Evolutionary conservation across 2,797 vertebrate species (phyloP).

Genomic region (Synaphobranchus kaupii): DNA sequence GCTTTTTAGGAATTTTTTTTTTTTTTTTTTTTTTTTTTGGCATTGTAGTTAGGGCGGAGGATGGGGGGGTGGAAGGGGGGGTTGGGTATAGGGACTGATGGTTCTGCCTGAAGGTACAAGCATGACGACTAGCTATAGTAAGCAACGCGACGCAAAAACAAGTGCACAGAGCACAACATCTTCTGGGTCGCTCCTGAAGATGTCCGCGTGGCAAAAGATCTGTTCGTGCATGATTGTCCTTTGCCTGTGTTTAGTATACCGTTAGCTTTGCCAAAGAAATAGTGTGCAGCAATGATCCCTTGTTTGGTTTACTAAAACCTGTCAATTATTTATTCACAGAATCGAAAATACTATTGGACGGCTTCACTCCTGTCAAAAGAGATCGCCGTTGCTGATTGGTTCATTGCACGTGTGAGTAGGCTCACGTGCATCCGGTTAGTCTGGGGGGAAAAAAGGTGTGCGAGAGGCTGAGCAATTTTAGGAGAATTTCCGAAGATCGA

Average conservation of each 20-base stretch:
- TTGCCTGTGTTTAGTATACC: conserved; percentile 59
- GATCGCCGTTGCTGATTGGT: conserved; percentile 74
- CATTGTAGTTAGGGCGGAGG: background rate
- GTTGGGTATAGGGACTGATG: background rate
- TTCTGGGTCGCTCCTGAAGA: conserved; percentile 64
- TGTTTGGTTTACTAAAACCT: conserved; percentile 49
- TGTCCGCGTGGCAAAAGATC: conserved; percentile 69
- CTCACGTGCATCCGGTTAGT: conserved; percentile 90
- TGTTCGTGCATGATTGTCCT: conserved; percentile 74
- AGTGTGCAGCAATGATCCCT: conserved; percentile 23
- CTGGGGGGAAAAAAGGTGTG: conserved; percentile 70
- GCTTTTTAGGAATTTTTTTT: background rate
- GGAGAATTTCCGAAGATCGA: conserved; percentile 83
- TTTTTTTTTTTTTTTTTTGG: background rate
- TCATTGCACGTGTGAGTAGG: conserved; percentile 75
- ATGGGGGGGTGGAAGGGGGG: background rate
- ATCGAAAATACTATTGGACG: conserved; percentile 75
- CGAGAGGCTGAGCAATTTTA: conserved; percentile 76
- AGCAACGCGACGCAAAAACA: conserved; percentile 83
- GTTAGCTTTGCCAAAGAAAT: background rate
- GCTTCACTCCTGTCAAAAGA: conserved; percentile 69
- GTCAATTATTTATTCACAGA: conserved; percentile 68
- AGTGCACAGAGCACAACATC: conserved; percentile 60
- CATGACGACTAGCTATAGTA: conserved; percentile 46
- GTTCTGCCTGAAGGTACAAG: conserved; percentile 33